Evolutionary conservation across 1,140 invertebrate species (phyloP).

Genomic region (Musca vetustissima): DNA sequence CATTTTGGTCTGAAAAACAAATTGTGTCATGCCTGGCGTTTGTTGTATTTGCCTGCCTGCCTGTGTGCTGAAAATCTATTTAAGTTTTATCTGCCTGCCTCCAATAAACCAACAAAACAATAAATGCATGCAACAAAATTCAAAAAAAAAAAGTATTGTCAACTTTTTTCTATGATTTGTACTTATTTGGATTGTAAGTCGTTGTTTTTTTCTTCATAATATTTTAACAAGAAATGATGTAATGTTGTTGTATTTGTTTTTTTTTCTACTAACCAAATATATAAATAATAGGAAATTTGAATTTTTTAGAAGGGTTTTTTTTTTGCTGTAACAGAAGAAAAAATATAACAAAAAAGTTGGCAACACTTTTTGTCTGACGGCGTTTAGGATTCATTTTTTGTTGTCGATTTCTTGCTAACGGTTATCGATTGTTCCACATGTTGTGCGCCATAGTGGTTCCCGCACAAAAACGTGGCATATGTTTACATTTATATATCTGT

Average conservation of each 20-base stretch:
- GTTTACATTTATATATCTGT: too few species aligned
- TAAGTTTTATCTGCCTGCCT: too few species aligned
- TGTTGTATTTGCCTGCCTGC: not conserved
- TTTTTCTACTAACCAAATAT: not conserved
- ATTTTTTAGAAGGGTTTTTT: not conserved
- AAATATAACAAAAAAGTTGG: constrained; percentile 8
- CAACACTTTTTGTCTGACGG: constrained; percentile 1
- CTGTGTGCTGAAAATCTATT: too few species aligned
- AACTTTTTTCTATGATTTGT: constrained; percentile 12
- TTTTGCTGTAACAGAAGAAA: not conserved
- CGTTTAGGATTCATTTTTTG: not conserved
- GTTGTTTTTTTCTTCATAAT: too few species aligned
- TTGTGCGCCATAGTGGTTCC: too few species aligned
- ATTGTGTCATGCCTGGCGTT: not conserved
- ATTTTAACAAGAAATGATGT: constrained; percentile 7
- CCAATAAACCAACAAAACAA: too few species aligned
- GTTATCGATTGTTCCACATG: too few species aligned
- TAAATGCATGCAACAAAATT: constrained; percentile 18
- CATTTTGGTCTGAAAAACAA: constrained; percentile 3
- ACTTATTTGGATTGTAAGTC: not conserved
- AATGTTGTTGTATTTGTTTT: constrained; percentile 3
- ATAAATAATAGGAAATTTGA: constrained; percentile 4
- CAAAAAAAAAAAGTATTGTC: constrained; percentile 20
- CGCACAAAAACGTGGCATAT: too few species aligned
- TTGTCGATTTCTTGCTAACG: too few species aligned